A percentile compares a stretch with the other conserved stretches of the same genome.
These are phyloP conservation scores for Pyralis farinalis DNA, from an alignment of 2,888 invertebrate genomes.

Conservation along the genomic window DNA sequence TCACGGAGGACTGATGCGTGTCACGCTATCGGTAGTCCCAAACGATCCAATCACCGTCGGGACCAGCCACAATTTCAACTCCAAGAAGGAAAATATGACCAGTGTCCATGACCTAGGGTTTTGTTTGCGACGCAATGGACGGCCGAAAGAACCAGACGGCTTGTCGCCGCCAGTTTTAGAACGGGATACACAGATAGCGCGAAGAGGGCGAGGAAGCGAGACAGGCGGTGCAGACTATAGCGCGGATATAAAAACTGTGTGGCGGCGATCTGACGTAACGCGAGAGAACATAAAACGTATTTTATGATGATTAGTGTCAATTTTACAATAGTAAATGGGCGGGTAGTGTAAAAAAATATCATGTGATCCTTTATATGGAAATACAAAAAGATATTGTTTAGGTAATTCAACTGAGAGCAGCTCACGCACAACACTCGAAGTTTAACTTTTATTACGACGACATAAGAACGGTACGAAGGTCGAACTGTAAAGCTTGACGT, in stretches of 20 bases:
- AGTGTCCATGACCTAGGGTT: slow-evolving; percentile 70
- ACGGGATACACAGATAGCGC: slow-evolving; percentile 48
- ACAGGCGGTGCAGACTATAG: slow-evolving; percentile 39
- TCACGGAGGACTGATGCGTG: slow-evolving; percentile 25
- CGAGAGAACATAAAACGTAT: slow-evolving; percentile 46
- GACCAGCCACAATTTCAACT: slow-evolving; percentile 32
- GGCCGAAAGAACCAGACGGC: slow-evolving; percentile 73
- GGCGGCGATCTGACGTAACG: slow-evolving; percentile 52
- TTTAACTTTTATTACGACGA: no score
- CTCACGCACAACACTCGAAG: no score
- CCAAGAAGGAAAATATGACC: slow-evolving; percentile 60
- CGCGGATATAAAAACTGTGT: slow-evolving; percentile 59
- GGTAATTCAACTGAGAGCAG: no score
- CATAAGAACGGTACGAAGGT: no score
- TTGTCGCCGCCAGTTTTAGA: slow-evolving; percentile 71
- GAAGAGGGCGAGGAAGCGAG: slow-evolving; percentile 47
- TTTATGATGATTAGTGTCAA: slow-evolving; percentile 51
- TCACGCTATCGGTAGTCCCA: slow-evolving; percentile 36
- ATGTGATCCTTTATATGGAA: no score
- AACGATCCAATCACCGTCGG: slow-evolving; percentile 32
- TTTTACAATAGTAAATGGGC: neutral
- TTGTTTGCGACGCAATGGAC: slow-evolving; percentile 62
- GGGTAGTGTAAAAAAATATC: no score
- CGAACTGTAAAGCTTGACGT: no score
- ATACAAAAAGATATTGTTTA: no score